Base-by-base conservation (phyloP, 2,888 invertebrate species). In the Leptinotarsa rubiginosa region DNA sequence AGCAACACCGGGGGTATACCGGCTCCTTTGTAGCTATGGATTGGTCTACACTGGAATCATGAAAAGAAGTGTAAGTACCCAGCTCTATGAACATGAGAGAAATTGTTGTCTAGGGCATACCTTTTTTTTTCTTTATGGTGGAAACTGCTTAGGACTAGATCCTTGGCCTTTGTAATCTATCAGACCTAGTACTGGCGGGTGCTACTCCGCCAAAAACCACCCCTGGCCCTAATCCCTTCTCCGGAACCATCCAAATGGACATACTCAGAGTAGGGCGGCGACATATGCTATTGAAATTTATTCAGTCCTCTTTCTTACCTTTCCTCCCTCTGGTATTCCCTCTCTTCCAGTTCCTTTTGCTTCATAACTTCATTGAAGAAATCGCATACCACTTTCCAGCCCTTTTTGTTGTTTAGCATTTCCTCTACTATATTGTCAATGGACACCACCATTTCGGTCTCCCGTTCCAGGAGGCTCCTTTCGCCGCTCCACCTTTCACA, bases 161-260 rank as follows among this genome's bases (percentile, higher is more conserved):
- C 64, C 25, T 52, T 25, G 31, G 31, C 25, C n/a, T 15, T 18
- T n/a, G 3, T 4, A 16, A n/a, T 62, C 62, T 2, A 69, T 47
- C 69, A 13, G 49, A 20, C 13, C 69, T 22, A 22, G 49, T 49
- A 47, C n/a, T 47, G 25, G 20, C 62, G 59, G 62, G 47, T 49
- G 49, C 49, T 47, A 47, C 41, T 25, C 62, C 49, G 49, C 47
- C 69, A 31, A 62, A 69, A 69, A 59, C 69, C 62, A 47, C 70
- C 65, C 50, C 50, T 22, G 25, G 15, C 22, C 67, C 50, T 25
- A 25, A 25, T 25, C 25, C 25, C 25, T 25, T 25, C 25, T 25
- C 52, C 18, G 67, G 67, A 50, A 50, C 25, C 16, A 18, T 22
- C n/a, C 15, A 13, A 13, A 15, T 4, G 22, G 16, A 47, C 15